Evolutionary conservation across 2,797 vertebrate genomes (phyloP).

Genomic region (Nyctalus aviator): DNA sequence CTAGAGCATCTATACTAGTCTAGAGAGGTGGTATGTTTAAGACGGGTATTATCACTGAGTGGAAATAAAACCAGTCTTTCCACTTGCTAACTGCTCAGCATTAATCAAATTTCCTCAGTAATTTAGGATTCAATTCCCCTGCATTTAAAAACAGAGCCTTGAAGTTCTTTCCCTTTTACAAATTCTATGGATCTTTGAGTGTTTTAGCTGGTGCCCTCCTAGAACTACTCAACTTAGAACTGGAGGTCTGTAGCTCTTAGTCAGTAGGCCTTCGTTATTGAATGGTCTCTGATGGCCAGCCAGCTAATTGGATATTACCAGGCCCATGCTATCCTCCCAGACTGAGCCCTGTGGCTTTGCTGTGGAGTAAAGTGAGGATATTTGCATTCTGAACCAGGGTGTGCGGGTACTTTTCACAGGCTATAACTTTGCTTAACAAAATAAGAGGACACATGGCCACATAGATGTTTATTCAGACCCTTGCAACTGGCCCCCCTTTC

Average conservation of each 20-base stretch:
- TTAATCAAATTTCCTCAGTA: neutral
- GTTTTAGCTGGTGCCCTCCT: neutral
- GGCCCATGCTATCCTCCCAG: neutral
- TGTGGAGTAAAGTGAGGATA: slow-evolving; percentile 1
- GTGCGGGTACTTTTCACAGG: slow-evolving; percentile 49
- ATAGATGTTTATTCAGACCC: slow-evolving; percentile 73
- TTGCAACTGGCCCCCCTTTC: slow-evolving; percentile 66
- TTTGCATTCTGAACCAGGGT: slow-evolving; percentile 38
- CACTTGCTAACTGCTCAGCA: neutral
- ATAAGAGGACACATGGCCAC: slow-evolving; percentile 57
- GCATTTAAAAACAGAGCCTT: neutral
- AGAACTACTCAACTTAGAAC: neutral
- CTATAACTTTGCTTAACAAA: slow-evolving; percentile 62
- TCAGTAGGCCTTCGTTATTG: neutral
- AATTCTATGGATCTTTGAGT: neutral
- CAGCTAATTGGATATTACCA: neutral
- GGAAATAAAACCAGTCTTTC: slow-evolving; percentile 48
- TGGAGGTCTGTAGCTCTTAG: neutral
- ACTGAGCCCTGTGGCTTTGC: neutral
- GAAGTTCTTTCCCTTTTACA: slow-evolving; percentile 15
- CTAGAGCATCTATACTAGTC: neutral
- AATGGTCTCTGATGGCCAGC: neutral
- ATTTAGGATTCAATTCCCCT: slow-evolving; percentile 21
- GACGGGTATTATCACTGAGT: slow-evolving; percentile 43
- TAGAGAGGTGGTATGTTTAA: neutral